Evolutionary conservation across 2,113 vertebrate genomes (phyloP).

Genomic region (Rhinolophus sinicus): DNA sequence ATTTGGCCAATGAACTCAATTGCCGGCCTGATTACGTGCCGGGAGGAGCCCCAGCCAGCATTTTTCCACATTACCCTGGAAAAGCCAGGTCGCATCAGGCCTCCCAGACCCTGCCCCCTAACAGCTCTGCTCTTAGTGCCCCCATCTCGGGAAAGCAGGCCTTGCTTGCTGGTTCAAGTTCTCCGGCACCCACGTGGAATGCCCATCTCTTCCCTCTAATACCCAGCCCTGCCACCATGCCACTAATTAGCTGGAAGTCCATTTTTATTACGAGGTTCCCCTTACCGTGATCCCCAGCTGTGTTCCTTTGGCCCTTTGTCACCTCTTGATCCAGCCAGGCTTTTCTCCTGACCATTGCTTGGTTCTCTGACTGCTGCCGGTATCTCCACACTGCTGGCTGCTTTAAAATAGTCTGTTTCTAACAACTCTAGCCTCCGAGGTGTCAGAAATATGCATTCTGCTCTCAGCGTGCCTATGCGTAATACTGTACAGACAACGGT

Average conservation of each 20-base stretch:
- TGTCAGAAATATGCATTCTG: not conserved
- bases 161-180: not conserved
- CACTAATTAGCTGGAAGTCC: not conserved
- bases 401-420: not conserved
- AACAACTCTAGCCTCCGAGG: not conserved
- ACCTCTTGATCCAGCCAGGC: not conserved
- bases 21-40: conserved; percentile 80
- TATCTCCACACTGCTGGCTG: not conserved
- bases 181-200: fast-evolving
- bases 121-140: fast-evolving
- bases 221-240: fast-evolving
- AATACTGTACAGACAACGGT: fast-evolving
- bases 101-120: not conserved
- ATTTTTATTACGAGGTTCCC: too few species aligned
- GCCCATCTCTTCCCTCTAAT: not conserved
- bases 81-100: conserved; percentile 27
- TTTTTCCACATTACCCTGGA: conserved; percentile 72
- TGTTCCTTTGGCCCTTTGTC: not conserved
- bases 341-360: not conserved
- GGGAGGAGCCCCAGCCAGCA: conserved; percentile 74
- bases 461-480: not conserved
- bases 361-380: fast-evolving
- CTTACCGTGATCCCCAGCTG: not conserved
- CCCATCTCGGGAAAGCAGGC: fast-evolving
- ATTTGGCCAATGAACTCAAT: conserved; percentile 87